Evolutionary conservation across 2,888 invertebrate genomes (phyloP).

Genomic region (Lacanobia wlatinum): DNA sequence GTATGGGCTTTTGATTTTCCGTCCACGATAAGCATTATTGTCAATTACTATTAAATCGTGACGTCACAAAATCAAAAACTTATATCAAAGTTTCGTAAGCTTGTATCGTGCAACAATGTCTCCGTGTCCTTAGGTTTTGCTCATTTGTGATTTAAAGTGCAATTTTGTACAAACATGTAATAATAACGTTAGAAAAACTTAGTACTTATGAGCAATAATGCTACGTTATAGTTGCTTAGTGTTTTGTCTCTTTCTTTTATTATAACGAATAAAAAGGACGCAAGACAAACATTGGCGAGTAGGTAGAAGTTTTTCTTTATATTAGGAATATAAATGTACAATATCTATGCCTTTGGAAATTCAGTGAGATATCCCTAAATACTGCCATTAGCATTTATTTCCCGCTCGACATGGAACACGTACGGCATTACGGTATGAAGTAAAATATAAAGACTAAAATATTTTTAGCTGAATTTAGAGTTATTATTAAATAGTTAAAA

Average conservation of each 20-base stretch:
- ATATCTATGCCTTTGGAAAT: conserved; percentile 38
- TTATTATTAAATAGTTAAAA: conserved; percentile 54
- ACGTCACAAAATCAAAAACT: conserved; percentile 33
- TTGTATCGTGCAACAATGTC: conserved; percentile 26
- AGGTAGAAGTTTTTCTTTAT: conserved; percentile 57
- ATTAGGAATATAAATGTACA: conserved; percentile 43
- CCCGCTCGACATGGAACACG: conserved; percentile 31
- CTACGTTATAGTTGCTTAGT: conserved; percentile 64
- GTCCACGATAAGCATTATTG: conserved; percentile 31
- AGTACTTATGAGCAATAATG: conserved; percentile 59
- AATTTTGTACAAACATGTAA: conserved; percentile 64
- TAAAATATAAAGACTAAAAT: conserved; percentile 63
- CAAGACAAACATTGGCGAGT: conserved; percentile 59
- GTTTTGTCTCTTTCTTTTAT: conserved; percentile 69
- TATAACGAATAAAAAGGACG: conserved; percentile 64
- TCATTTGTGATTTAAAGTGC: conserved; percentile 65
- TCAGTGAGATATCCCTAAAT: conserved; percentile 45
- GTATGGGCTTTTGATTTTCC: conserved; percentile 42
- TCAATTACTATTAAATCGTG: conserved; percentile 46
- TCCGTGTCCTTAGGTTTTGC: conserved; percentile 47
- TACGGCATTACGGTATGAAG: conserved; percentile 45
- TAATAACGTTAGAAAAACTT: conserved; percentile 60
- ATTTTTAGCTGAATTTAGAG: conserved; percentile 64
- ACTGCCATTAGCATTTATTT: conserved; percentile 68
- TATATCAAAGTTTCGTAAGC: not conserved